Base-by-base conservation (phyloP, 2,797 vertebrate species). In the Pygocentrus nattereri region DNA sequence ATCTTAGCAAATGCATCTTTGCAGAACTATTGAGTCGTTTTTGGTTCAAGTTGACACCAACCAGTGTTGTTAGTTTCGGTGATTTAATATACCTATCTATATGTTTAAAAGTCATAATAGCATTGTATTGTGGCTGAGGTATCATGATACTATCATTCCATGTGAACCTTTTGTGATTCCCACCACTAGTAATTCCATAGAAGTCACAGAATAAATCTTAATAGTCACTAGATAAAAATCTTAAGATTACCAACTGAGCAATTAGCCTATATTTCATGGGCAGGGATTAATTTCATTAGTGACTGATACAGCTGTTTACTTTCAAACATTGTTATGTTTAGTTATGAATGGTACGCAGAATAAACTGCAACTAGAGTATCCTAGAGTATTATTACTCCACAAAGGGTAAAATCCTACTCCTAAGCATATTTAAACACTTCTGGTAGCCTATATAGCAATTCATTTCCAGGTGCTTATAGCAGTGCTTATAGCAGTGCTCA, bases 351-450 rank as follows among this genome's bases (percentile, higher is more conserved):
- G 67, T 47, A 68, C 19, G 68, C 38, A 61, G 8, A 34, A 23
- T 38, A 59, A 81, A 68, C 19, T n/a, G 64, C 21, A 31, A 30
- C 34, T 25, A 58, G 8, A 74, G 25, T 49, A 25, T 30, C 27
- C n/a, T n/a, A n/a, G n/a, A n/a, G n/a, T 58, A 5, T 23, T 74
- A 16, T 61, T 41, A 61, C 44, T 31, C 41, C 18, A 30, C 16
- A 49, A 41, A 58, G 19, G 21, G 52, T 58, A 74, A 58, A 50
- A 10, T 16, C 18, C 58, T 11, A 75, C n/a, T 64, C 41, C 61
- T 78, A 82, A 71, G 74, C 19, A n/a, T 72, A 68, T 78, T 82
- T 27, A 68, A 41, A 68, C 38, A 74, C 44, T 31, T 78, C 44
- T 61, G 50, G 19, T n/a, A 68, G 61, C 11, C 59, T 58, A 31